phyloP scores from a whole-genome alignment of 2,888 invertebrate species.

The Pollenia angustigena region DNA sequence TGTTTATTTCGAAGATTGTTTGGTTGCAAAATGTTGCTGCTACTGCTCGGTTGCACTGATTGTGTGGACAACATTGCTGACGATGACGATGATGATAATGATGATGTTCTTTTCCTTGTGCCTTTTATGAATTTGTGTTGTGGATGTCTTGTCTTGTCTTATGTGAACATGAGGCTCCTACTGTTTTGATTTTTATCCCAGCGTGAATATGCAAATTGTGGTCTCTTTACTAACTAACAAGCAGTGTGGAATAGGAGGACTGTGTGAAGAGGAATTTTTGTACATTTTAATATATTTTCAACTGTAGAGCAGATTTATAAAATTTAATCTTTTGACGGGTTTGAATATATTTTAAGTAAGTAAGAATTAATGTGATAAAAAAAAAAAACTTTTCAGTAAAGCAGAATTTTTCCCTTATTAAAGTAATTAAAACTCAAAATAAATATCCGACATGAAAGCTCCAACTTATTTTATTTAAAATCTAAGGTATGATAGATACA shows the following conservation, averaged over 20 bases:
- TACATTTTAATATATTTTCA: no score
- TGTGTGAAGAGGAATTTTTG: not conserved
- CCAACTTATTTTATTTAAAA: no score
- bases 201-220: conserved; percentile 75
- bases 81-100: conserved; percentile 23
- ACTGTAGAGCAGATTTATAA: no score
- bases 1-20: conserved; percentile 36
- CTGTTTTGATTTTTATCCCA: conserved; percentile 73
- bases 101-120: conserved; percentile 7
- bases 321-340: no score
- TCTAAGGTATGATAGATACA: no score
- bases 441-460: no score
- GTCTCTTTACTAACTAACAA: conserved; percentile 58
- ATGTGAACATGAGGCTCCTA: conserved; percentile 70
- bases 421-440: no score
- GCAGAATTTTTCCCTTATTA: no score
- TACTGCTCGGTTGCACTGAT: conserved; percentile 38
- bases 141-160: conserved; percentile 71
- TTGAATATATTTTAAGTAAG: no score
- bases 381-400: no score
- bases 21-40: conserved; percentile 34
- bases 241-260: conserved; percentile 18
- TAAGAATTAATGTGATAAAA: no score
- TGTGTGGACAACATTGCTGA: conserved; percentile 1
- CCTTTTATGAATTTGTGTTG: conserved; percentile 55